Base-by-base conservation (phyloP, 2,888 invertebrate genomes). In the Cybosia mesomella region DNA sequence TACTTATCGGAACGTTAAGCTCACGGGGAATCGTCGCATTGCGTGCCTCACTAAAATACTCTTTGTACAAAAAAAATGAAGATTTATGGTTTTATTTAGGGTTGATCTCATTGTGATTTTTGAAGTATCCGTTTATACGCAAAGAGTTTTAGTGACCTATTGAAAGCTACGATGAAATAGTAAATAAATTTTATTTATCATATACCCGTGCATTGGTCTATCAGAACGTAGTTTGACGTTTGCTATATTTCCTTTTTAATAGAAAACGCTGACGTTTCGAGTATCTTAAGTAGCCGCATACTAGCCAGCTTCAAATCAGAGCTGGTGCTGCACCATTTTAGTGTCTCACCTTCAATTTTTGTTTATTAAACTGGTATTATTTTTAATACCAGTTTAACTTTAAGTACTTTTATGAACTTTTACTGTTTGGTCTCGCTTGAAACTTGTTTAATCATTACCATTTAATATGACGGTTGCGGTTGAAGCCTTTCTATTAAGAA, bases 1-100 rank as follows among this genome's bases (percentile, higher is more conserved):
- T 74, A 81, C 77, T 80, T 77, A 81, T 77, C 73, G 75, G 77
- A 72, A 73, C 75, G 71, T 81, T 79, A 80, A 68, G 72, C 74
- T 68, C 73, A 71, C 66, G 71, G 68, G 72, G 65, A 65, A 66
- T 66, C 64, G 72, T 63, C 49, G 63, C 49, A 21, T 71, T 68
- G 73, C 72, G 72, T 72, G 78, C 68, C 24, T n/a, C 49, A 49
- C 55, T 60, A 64, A 58, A 54, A 58, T 63, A 39, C 53, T 28
- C 60, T 64, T 49, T 49, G n/a, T 55, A 22, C n/a, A n/a, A n/a
- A n/a, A 15, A 32, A 53, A 64, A 66, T 63, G 62, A 62, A 63
- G 66, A 66, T 69, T 66, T 62, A 69, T 66, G 18, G 21, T 53
- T 58, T 58, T 55, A 28, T 39, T 28, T 24, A 8, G 57, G 21